These are phyloP conservation scores for Clunio marinus DNA, from an alignment of 2,888 invertebrate species.

Conservation along the genomic window DNA sequence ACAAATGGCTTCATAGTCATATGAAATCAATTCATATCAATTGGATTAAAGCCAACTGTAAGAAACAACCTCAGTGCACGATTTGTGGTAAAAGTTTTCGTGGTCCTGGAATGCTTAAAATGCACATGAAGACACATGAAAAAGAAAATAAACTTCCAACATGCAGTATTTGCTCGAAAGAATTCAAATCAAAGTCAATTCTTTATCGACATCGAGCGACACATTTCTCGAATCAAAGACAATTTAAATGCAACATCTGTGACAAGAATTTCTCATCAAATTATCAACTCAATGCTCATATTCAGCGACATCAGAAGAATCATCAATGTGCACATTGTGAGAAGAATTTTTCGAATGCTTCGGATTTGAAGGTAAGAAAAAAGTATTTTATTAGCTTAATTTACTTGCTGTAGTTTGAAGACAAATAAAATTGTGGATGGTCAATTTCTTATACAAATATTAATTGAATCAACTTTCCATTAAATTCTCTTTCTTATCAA, in stretches of 20 bases:
- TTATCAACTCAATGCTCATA: slow-evolving; percentile 54
- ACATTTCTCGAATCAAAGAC: slow-evolving; percentile 56
- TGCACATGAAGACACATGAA: slow-evolving; percentile 57
- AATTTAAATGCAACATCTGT: slow-evolving; percentile 54
- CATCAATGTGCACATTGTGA: slow-evolving; percentile 55
- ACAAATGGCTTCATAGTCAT: slow-evolving; percentile 59
- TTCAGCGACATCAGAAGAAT: slow-evolving; percentile 50
- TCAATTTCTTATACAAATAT: too few species aligned
- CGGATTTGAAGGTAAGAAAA: slow-evolving; percentile 49
- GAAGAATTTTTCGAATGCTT: slow-evolving; percentile 58
- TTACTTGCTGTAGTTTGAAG: too few species aligned
- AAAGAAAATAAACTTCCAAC: slow-evolving; percentile 54
- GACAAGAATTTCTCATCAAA: slow-evolving; percentile 55
- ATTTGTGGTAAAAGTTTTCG: slow-evolving; percentile 61
- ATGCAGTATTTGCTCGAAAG: slow-evolving; percentile 59
- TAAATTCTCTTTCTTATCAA: too few species aligned
- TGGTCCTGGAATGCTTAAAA: slow-evolving; percentile 63
- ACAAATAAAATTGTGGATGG: too few species aligned
- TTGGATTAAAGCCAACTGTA: slow-evolving; percentile 64
- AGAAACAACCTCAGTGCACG: slow-evolving; percentile 60
- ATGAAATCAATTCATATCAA: slow-evolving; percentile 59
- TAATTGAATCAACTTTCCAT: too few species aligned
- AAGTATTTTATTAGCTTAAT: neutral
- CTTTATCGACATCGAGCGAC: slow-evolving; percentile 61
- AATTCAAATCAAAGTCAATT: slow-evolving; percentile 58